phyloP scores from a whole-genome alignment of 35 echinoderm and acorn worm genomes.

The Amphiura filiformis region DNA sequence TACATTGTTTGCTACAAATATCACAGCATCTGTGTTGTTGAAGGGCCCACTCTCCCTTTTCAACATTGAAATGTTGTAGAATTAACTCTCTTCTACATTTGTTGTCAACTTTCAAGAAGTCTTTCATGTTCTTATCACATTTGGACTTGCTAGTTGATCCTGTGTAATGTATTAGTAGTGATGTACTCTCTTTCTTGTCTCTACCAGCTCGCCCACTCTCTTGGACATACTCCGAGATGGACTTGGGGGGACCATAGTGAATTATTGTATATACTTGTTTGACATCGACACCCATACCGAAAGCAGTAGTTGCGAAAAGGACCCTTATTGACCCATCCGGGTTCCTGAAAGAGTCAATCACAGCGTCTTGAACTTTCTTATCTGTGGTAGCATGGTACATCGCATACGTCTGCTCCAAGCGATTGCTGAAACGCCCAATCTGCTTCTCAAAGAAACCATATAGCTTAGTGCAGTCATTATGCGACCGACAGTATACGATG shows the following conservation, averaged over 20 bases:
- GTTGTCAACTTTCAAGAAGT: slow-evolving; percentile 8
- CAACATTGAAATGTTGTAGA: neutral
- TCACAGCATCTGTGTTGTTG: slow-evolving; percentile 44
- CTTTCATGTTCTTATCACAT: slow-evolving; percentile 16
- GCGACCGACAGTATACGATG: slow-evolving; percentile 46
- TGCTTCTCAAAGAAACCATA: slow-evolving; percentile 28
- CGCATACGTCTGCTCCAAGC: neutral
- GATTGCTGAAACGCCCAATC: neutral
- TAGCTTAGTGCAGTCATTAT: slow-evolving; percentile 25
- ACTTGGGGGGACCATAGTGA: neutral
- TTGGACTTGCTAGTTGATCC: neutral
- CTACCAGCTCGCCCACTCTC: slow-evolving; percentile 20
- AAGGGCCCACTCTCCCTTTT: neutral
- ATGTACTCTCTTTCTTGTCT: slow-evolving; percentile 25
- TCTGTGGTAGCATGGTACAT: slow-evolving; percentile 52
- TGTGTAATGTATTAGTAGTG: slow-evolving; percentile 28
- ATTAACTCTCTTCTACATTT: neutral
- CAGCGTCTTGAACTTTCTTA: slow-evolving; percentile 20
- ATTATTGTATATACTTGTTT: slow-evolving; percentile 9
- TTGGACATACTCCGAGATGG: neutral
- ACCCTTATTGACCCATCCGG: slow-evolving; percentile 18
- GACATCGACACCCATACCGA: slow-evolving; percentile 62
- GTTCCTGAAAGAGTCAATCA: slow-evolving; percentile 12
- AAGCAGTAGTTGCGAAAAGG: slow-evolving; percentile 46
- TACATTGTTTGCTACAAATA: slow-evolving; percentile 34